Percentiles rank a stretch among this genome's conserved stretches.
Conservation (phyloP, 2,113 vertebrate species). For the Tympanuchus pallidicinctus region DNA sequence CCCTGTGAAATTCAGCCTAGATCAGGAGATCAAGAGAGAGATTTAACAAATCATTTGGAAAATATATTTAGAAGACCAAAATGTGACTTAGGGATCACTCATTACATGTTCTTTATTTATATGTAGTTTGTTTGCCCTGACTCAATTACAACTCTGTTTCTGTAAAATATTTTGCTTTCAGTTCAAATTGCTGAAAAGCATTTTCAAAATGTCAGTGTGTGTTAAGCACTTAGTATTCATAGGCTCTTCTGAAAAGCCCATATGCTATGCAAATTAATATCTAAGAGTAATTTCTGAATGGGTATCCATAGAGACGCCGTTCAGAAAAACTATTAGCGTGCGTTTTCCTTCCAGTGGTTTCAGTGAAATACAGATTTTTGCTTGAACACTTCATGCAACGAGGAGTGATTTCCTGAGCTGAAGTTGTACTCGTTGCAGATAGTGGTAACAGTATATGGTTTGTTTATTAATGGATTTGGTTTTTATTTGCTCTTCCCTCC, state of each 20-base stretch:
- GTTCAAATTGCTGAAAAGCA: conserved; percentile 36
- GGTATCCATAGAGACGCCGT: background rate
- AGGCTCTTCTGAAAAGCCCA: conserved; percentile 39
- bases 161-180: conserved; percentile 57
- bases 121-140: background rate
- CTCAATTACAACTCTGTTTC: conserved; percentile 41
- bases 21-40: background rate
- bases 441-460: background rate
- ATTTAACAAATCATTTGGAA: background rate
- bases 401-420: background rate
- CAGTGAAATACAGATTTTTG: background rate
- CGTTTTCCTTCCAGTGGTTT: conserved; percentile 41
- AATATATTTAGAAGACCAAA: conserved; percentile 10
- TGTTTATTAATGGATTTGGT: background rate
- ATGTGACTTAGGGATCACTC: background rate
- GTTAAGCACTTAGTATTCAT: conserved; percentile 7
- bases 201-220: conserved; percentile 27
- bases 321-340: conserved; percentile 37
- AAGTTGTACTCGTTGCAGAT: background rate
- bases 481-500: background rate
- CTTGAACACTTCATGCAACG: background rate
- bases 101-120: conserved; percentile 7
- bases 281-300: conserved; percentile 58
- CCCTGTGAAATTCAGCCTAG: background rate
- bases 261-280: conserved; percentile 66